phyloP scores from a whole-genome alignment of 2,888 invertebrate species.

The Microctonus aethiopoides region DNA sequence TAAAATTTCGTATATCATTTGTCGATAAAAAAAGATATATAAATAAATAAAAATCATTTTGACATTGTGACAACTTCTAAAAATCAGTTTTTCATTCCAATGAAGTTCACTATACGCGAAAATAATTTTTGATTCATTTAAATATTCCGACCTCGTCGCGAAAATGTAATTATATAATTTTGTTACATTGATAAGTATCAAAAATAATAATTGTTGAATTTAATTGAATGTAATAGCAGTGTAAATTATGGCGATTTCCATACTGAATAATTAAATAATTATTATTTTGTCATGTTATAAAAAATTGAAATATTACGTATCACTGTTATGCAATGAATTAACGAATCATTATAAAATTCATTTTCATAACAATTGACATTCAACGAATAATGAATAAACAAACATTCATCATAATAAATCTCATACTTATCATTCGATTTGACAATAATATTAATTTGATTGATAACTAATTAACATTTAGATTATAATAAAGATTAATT shows the following conservation, averaged over 20 bases:
- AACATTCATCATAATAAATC: background rate
- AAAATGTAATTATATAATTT: too few relatives aligned
- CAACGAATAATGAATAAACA: background rate
- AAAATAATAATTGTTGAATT: background rate
- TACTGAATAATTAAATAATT: background rate
- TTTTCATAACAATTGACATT: background rate
- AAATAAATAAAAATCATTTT: too few relatives aligned
- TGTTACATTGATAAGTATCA: too few relatives aligned
- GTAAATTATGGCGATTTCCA: background rate
- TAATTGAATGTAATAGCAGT: background rate
- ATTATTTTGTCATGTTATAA: background rate
- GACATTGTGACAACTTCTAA: too few relatives aligned
- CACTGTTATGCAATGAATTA: background rate
- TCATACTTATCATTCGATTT: background rate
- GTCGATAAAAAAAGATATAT: too few relatives aligned
- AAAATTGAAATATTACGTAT: background rate
- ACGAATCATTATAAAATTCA: background rate
- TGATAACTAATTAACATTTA: background rate
- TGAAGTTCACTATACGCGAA: too few relatives aligned
- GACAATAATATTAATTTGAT: background rate
- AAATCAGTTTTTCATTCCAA: too few relatives aligned
- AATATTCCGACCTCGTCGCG: too few relatives aligned
- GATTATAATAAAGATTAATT: slow-evolving; percentile 55
- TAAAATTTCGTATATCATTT: background rate
- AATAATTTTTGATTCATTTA: too few relatives aligned